A percentile compares a stretch with the other conserved stretches of the same genome.
Conservation (phyloP, 1,140 invertebrate genomes). For the Centruroides vittatus region DNA sequence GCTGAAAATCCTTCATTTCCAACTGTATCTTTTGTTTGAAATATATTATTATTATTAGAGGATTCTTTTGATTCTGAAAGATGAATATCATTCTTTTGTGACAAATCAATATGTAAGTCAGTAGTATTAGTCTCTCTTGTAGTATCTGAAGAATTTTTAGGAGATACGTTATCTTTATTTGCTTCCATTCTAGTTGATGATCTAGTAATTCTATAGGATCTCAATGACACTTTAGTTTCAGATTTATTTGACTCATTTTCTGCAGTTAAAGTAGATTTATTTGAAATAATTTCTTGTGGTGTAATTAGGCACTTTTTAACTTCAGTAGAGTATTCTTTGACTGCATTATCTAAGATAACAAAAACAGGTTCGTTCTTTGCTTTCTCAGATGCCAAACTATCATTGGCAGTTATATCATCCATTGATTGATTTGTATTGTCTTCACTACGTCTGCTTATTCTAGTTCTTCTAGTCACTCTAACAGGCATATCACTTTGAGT, state of each 20-base stretch:
- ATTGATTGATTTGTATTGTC: constrained; percentile 10
- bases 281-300: no score
- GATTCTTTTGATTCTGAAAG: background rate
- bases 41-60: background rate
- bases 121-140: background rate
- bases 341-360: constrained; percentile 12
- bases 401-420: background rate
- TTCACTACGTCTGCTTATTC: constrained; percentile 20
- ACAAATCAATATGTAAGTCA: background rate
- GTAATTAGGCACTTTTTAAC: background rate
- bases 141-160: background rate
- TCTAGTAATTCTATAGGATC: constrained; percentile 13
- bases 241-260: constrained; percentile 2
- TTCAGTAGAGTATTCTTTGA: constrained; percentile 2
- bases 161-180: background rate
- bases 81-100: background rate
- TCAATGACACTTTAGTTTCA: background rate
- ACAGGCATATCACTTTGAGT: background rate
- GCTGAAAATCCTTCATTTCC: no score
- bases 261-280: background rate
- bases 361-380: constrained; percentile 14
- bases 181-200: constrained; percentile 5
- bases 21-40: no score
- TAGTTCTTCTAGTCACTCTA: constrained; percentile 13
- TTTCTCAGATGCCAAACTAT: constrained; percentile 7